Percentiles rank a stretch among this genome's conserved stretches.
phyloP scores from a whole-genome alignment of 2,797 vertebrate species.

The Microhierax caerulescens region DNA sequence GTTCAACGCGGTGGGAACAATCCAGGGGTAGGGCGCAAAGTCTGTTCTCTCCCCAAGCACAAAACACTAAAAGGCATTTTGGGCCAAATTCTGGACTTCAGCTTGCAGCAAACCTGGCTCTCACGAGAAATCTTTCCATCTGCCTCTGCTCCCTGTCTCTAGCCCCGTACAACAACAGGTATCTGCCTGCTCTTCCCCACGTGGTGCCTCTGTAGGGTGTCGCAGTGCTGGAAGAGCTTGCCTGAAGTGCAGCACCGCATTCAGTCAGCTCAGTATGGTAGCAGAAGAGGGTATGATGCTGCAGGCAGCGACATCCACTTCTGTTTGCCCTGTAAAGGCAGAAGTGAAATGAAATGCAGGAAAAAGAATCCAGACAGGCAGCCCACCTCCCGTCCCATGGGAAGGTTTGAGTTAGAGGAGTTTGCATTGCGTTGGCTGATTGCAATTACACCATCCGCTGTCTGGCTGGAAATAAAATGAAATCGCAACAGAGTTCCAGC shows the following conservation, averaged over 20 bases:
- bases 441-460: constrained; percentile 69
- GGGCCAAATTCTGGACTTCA: neutral
- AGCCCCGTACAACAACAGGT: fast-evolving
- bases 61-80: neutral
- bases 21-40: neutral
- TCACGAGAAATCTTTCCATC: neutral
- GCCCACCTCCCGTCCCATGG: constrained; percentile 32
- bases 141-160: neutral
- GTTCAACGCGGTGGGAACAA: neutral
- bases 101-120: fast-evolving
- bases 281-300: neutral
- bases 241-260: neutral
- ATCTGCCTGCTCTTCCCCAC: fast-evolving
- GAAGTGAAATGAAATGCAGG: neutral
- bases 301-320: neutral
- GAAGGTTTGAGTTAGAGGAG: constrained; percentile 51
- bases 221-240: neutral
- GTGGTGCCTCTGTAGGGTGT: fast-evolving
- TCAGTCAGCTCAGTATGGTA: neutral
- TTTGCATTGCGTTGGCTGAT: constrained; percentile 65
- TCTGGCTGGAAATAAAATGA: constrained; percentile 69
- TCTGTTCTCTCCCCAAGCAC: neutral
- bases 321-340: neutral
- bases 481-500: constrained; percentile 76
- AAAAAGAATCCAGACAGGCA: neutral